Base-by-base conservation (phyloP, 2,888 invertebrate species). In the Erebia epiphron region DNA sequence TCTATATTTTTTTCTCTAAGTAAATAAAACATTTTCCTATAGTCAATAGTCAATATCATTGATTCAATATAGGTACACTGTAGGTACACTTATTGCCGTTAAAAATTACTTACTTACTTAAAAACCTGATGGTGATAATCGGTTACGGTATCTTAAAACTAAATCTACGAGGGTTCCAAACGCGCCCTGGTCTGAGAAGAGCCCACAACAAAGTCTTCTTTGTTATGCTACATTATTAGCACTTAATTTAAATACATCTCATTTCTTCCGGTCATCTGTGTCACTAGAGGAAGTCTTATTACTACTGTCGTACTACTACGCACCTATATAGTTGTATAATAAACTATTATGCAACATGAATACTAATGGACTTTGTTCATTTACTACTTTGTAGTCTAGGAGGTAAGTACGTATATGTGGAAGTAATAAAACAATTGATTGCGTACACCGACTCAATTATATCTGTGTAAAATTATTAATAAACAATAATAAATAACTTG, bases 301-400 rank as follows among this genome's bases (percentile, higher is more conserved):
- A 58, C 7, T 35, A 58, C 60, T 60, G 4, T 35, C 26, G 57
- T 58, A 58, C 8, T 11, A 16, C 41, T 60, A 60, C 43, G 60
- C 41, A 41, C 9, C 41, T 43, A 43, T 60, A 60, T 60, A 43
- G 43, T 60, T 60, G 16, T 60, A 41, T 16, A 41, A 60, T 60
- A 60, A 60, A 16, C 60, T 41, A n/a, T 60, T 60, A 60, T 60
- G 60, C 60, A 60, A 60, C 11, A 11, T n/a, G 60, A 60, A 60
- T 60, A 60, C 16, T 60, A 60, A 60, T 52, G 41, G 26, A 57
- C 58, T 58, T 54, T 13, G 52, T 8, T 5, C 16, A 52, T 52
- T 52, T 52, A 52, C 54, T 18, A 52, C 52, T 54, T 35, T 35
- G 16, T 43, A 41, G n/a, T 60, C 56, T 57, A 18, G 26, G 14